Conservation (phyloP, 2,797 vertebrate genomes). For the Phalanger gymnotis region DNA sequence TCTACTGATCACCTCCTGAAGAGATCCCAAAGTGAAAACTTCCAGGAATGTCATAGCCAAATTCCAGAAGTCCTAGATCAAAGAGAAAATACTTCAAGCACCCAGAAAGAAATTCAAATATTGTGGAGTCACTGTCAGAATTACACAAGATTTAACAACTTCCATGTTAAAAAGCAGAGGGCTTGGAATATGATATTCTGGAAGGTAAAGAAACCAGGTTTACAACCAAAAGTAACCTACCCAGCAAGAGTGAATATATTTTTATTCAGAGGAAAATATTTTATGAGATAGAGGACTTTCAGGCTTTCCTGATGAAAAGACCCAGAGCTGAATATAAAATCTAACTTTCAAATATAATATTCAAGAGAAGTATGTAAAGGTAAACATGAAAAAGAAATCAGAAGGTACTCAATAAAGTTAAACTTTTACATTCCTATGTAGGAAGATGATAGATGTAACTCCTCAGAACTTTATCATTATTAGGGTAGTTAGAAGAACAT, state of each 20-base stretch:
- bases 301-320: background rate
- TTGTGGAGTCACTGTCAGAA: background rate
- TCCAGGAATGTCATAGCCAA: background rate
- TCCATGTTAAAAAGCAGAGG: background rate
- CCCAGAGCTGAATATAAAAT: background rate
- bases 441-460: background rate
- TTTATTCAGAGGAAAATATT: background rate
- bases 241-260: background rate
- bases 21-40: background rate
- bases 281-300: background rate
- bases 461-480: background rate
- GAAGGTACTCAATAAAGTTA: background rate
- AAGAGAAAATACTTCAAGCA: background rate
- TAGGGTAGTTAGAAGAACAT: background rate
- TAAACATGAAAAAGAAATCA: background rate
- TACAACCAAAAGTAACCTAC: background rate
- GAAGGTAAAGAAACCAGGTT: background rate
- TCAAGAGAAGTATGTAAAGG: background rate
- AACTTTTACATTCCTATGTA: background rate
- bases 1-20: background rate
- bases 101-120: background rate
- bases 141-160: background rate
- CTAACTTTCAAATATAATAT: background rate
- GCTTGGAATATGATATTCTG: background rate
- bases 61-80: background rate